A percentile compares a stretch with the other conserved stretches of the same genome.
phyloP scores from a whole-genome alignment of 2,113 vertebrate genomes.

The Halichoerus grypus region DNA sequence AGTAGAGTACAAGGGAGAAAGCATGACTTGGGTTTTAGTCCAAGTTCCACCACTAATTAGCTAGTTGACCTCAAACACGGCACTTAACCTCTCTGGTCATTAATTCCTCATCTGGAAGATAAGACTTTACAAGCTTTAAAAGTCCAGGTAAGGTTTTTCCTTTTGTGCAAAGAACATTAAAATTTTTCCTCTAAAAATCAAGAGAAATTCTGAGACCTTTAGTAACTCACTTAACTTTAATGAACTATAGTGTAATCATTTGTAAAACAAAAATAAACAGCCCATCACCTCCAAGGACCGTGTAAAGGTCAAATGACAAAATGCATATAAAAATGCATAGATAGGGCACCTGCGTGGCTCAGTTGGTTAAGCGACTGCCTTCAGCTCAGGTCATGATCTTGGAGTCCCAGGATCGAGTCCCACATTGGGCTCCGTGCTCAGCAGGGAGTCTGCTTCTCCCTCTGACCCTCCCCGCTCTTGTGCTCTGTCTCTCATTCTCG shows the following conservation, averaged over 20 bases:
- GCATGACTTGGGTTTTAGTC: neutral
- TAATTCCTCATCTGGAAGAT: neutral
- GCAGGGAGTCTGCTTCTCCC: no score
- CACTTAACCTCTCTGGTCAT: neutral
- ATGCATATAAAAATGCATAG: neutral
- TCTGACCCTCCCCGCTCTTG: no score
- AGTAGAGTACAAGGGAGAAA: neutral
- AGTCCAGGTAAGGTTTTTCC: constrained; percentile 29
- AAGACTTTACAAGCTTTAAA: constrained; percentile 34
- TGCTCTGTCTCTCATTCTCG: no score
- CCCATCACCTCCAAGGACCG: neutral
- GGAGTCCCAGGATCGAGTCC: neutral
- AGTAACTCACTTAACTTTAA: constrained; percentile 45
- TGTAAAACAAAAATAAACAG: constrained; percentile 31
- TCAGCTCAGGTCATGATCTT: no score
- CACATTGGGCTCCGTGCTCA: neutral
- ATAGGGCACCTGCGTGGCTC: neutral
- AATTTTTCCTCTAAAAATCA: constrained; percentile 6
- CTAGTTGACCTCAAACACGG: neutral
- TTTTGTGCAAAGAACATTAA: constrained; percentile 40
- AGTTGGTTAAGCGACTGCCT: neutral
- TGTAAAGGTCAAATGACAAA: constrained; percentile 53
- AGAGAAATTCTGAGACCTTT: constrained; percentile 41
- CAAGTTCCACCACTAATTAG: neutral
- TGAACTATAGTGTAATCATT: constrained; percentile 35